Conservation (phyloP, 2,797 vertebrate genomes). For the Morelia viridis region DNA sequence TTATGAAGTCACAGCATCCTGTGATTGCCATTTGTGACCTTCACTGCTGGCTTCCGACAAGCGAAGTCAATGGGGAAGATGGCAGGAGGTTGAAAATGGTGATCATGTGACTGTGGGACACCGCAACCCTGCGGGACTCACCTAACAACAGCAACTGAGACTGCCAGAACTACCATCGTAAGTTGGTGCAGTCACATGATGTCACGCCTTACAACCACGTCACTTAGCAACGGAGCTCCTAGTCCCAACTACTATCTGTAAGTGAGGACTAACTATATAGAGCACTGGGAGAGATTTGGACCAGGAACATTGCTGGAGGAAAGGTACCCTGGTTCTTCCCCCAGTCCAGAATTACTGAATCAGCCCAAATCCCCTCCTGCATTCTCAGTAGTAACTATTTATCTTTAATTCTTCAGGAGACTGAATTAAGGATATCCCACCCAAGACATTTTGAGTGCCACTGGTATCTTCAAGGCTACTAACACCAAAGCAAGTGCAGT, state of each 20-base stretch:
- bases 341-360: background rate
- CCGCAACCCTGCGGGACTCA: background rate
- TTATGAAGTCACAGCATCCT: background rate
- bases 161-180: background rate
- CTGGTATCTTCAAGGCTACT: background rate
- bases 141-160: background rate
- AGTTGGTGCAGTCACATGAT: background rate
- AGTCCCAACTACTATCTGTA: no score
- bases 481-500: slow-evolving; percentile 5
- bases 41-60: background rate
- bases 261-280: background rate
- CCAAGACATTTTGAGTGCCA: slow-evolving; percentile 1
- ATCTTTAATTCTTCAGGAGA: background rate
- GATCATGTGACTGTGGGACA: background rate
- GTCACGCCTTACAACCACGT: background rate
- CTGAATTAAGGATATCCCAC: background rate
- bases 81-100: background rate
- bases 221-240: no score
- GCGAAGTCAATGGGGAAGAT: background rate
- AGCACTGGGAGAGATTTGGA: background rate
- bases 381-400: background rate
- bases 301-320: background rate
- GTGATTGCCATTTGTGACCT: background rate
- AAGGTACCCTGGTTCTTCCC: background rate
- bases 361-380: background rate